phyloP scores from a whole-genome alignment of 2,797 vertebrate species.

The Enteromius anoplus region DNA sequence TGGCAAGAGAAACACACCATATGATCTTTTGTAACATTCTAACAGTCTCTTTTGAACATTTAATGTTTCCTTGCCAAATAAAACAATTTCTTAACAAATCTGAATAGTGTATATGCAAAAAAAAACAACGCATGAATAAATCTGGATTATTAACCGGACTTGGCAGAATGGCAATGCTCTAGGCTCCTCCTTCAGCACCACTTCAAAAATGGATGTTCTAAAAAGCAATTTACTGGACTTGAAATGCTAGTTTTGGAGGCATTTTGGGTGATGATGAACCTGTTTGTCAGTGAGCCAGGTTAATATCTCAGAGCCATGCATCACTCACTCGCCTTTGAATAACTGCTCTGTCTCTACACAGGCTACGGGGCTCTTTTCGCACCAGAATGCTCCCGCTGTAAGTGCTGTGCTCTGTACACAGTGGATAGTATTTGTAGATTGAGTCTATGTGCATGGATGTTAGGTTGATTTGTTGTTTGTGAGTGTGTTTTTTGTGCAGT shows the following conservation, averaged over 20 bases:
- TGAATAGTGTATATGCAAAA: too few relatives aligned
- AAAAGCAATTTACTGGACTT: conserved; percentile 29
- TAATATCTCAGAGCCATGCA: conserved; percentile 51
- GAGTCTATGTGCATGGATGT: conserved; percentile 12
- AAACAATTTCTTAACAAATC: too few relatives aligned
- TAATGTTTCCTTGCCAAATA: too few relatives aligned
- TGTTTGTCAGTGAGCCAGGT: conserved; percentile 54
- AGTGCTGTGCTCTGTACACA: conserved; percentile 53
- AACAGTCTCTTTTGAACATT: too few relatives aligned
- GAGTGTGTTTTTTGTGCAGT: conserved; percentile 2
- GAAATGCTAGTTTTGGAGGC: conserved; percentile 28
- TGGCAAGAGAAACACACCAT: not conserved
- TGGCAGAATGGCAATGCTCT: not conserved
- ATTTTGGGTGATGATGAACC: conserved; percentile 50
- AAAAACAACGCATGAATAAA: too few relatives aligned
- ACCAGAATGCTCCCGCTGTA: conserved; percentile 66
- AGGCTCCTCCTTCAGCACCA: conserved; percentile 10
- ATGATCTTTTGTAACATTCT: too few relatives aligned
- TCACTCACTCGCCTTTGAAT: conserved; percentile 55
- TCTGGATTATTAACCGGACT: not conserved
- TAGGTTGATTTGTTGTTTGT: not conserved
- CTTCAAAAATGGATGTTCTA: not conserved
- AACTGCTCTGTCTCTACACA: conserved; percentile 67
- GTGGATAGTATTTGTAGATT: conserved; percentile 38
- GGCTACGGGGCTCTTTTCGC: conserved; percentile 66